Base-by-base conservation (phyloP, 2,888 invertebrate species). In the Cheilosia soror region DNA sequence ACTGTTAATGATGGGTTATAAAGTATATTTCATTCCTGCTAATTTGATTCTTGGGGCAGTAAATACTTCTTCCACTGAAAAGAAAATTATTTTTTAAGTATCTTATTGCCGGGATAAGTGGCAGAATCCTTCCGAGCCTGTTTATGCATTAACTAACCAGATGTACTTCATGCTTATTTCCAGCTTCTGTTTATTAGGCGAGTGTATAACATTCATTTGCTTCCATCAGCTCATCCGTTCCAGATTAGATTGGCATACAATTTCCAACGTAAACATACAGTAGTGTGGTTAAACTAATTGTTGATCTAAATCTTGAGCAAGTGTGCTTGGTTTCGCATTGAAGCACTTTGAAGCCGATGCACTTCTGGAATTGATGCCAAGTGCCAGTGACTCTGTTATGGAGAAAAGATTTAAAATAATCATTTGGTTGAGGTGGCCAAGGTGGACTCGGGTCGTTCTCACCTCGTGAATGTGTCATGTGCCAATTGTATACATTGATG, bases 221-320 rank as follows among this genome's bases (percentile, higher is more conserved):
- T 66, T 66, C 69, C 69, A 71, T 80, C 84, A 84, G 47, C 69
- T 80, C 80, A 80, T 69, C 84, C 69, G 80, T 84, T 80, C 65
- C 47, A 58, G 53, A 47, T 75, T 51, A 66, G 69, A 84, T 71
- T 80, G 69, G 69, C 68, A 60, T 53, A 65, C 58, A 71, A 80
- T 80, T 71, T 80, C 20, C 60, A 63, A 65, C 9, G 75, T 73
- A 84, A 84, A 84, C 80, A 84, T 20, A 55, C 3, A 47, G 15
- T 7, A 27, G 75, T 58, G 63, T 73, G 68, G 83, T 84, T 79
- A 73, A 47, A 63, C 79, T 75, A 84, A 84, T 84, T 84, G 79
- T 71, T 69, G 84, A 80, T 84, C 80, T 80, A 75, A 75, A 84
- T 84, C 84, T 80, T 69, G 65, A 55, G 29, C 53, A 9, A 47